These are phyloP conservation scores for Apodemus agrarius DNA, from an alignment of 2,797 vertebrate species.

Conservation along the genomic window DNA sequence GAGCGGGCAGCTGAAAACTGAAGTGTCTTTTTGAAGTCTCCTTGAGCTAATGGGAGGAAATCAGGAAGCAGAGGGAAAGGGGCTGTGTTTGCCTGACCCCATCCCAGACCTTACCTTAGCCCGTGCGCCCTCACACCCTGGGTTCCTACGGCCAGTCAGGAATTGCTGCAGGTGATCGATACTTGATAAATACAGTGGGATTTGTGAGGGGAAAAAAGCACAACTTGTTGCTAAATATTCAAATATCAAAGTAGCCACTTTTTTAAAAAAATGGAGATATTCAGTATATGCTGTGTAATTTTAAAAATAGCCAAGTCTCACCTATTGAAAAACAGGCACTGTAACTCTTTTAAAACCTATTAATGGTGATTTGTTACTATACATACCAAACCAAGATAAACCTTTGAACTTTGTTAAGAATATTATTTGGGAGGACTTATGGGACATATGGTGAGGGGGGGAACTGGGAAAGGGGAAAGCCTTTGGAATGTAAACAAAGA, in stretches of 20 bases:
- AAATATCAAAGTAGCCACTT: neutral
- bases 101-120: neutral
- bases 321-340: slow-evolving; percentile 22
- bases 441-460: too few relatives aligned
- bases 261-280: slow-evolving; percentile 38
- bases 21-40: neutral
- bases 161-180: slow-evolving; percentile 9
- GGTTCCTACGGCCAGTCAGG: neutral
- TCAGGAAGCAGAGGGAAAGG: neutral
- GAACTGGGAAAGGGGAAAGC: too few relatives aligned
- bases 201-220: neutral
- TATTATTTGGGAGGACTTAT: too few relatives aligned
- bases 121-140: neutral
- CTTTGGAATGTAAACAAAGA: too few relatives aligned
- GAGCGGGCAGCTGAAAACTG: slow-evolving; percentile 12
- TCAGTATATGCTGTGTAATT: slow-evolving; percentile 2
- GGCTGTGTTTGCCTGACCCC: neutral
- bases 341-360: slow-evolving; percentile 12
- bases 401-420: slow-evolving; percentile 54
- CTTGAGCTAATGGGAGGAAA: neutral
- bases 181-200: neutral
- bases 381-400: neutral
- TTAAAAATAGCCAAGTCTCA: neutral
- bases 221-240: slow-evolving; percentile 45
- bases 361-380: neutral